A percentile compares a stretch with the other conserved stretches of the same genome.
These are phyloP conservation scores for Scaptomyza flava DNA, from an alignment of 2,888 invertebrate species.

Conservation along the genomic window DNA sequence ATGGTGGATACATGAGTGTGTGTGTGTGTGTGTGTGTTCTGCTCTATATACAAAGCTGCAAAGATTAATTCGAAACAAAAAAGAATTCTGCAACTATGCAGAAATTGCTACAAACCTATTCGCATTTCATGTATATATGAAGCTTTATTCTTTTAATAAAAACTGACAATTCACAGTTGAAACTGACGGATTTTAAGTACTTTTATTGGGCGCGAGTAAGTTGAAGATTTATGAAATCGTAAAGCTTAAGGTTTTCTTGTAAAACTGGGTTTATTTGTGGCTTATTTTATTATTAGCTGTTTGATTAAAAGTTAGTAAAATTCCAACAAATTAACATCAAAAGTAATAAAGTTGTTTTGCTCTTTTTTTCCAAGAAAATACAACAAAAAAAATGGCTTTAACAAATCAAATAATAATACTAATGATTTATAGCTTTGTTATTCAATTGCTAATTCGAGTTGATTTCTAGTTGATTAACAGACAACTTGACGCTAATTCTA, in stretches of 20 bases:
- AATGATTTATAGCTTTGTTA: neutral
- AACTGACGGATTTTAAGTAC: neutral
- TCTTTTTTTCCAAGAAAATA: neutral
- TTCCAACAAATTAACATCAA: too few relatives aligned
- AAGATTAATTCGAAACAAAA: conserved; percentile 24
- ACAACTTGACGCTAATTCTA: conserved; percentile 27
- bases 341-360: neutral
- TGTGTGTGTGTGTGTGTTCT: conserved; percentile 24
- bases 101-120: conserved; percentile 19
- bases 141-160: conserved; percentile 17
- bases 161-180: conserved; percentile 34
- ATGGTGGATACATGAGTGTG: neutral
- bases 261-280: neutral
- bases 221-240: neutral
- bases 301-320: too few relatives aligned
- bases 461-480: conserved; percentile 17
- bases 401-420: neutral
- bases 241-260: neutral
- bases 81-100: conserved; percentile 41
- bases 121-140: conserved; percentile 13
- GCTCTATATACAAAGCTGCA: conserved; percentile 34
- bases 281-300: too few relatives aligned
- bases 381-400: neutral
- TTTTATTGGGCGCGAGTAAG: too few relatives aligned
- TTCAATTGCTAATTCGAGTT: conserved; percentile 7